Evolutionary conservation across 92 coral and sea anemone species (phyloP).

Genomic region (Siderastrea radians): DNA sequence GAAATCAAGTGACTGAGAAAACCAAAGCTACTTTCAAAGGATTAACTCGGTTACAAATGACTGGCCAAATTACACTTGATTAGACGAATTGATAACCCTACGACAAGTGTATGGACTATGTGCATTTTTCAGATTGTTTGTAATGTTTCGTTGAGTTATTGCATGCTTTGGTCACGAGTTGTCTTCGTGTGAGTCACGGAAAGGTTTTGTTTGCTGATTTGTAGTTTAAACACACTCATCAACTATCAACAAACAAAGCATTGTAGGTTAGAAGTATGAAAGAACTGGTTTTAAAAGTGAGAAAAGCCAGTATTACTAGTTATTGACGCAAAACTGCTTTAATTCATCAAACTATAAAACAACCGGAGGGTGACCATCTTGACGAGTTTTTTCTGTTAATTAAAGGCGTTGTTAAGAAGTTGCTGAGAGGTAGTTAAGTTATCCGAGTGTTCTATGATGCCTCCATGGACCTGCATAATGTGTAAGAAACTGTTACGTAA

Average conservation of each 20-base stretch:
- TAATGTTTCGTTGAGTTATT: not conserved
- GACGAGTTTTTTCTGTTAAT: not conserved
- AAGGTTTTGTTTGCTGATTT: not conserved
- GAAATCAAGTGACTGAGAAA: not conserved
- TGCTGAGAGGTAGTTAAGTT: not conserved
- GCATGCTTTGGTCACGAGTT: not conserved
- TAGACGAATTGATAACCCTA: constrained; percentile 9
- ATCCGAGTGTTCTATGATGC: not conserved
- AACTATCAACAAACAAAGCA: constrained; percentile 10
- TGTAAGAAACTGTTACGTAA: too few relatives aligned
- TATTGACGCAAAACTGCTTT: too few relatives aligned
- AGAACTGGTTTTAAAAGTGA: not conserved
- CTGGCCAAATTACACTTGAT: constrained; percentile 13
- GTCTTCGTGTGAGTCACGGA: constrained; percentile 36
- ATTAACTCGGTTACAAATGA: constrained; percentile 15
- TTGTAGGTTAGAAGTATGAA: not conserved
- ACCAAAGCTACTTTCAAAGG: not conserved
- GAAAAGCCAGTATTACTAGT: too few relatives aligned
- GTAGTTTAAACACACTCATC: not conserved
- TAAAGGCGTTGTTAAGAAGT: constrained; percentile 2
- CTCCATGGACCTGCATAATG: not conserved
- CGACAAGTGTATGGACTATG: not conserved
- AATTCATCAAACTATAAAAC: not conserved
- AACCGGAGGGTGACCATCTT: not conserved
- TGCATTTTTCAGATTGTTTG: constrained; percentile 35